A percentile compares a stretch with the other conserved stretches of the same genome.
Evolutionary conservation across 2,888 invertebrate genomes (phyloP).

Genomic region (Schizotus pectinicornis): DNA sequence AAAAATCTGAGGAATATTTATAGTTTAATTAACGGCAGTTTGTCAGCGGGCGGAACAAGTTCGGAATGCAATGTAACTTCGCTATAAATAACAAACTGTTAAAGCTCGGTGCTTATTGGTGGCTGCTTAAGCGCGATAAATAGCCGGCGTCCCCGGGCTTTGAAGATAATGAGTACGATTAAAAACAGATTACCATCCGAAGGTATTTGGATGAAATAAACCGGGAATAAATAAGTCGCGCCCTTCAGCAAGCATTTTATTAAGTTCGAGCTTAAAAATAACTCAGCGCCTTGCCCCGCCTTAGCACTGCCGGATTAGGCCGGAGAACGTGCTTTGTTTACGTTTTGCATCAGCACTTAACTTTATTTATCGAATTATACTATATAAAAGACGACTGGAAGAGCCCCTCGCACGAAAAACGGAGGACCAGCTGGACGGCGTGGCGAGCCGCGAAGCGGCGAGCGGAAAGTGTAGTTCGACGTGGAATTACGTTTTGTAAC

Average conservation of each 20-base stretch:
- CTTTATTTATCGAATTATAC: too few relatives aligned
- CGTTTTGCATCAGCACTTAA: too few relatives aligned
- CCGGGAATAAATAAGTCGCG: not conserved
- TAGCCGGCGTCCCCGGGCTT: slow-evolving; percentile 26
- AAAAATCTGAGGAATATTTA: slow-evolving; percentile 35
- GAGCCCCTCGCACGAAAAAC: too few relatives aligned
- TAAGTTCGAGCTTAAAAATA: too few relatives aligned
- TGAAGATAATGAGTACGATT: slow-evolving; percentile 37
- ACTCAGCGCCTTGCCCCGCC: too few relatives aligned
- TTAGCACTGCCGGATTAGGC: too few relatives aligned
- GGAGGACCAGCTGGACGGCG: too few relatives aligned
- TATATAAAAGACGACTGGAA: too few relatives aligned
- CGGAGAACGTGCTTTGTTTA: too few relatives aligned
- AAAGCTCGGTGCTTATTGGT: slow-evolving; percentile 33
- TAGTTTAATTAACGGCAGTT: slow-evolving; percentile 39
- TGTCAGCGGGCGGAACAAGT: slow-evolving; percentile 31
- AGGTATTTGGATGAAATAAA: slow-evolving; percentile 13
- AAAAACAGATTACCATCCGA: slow-evolving; percentile 33
- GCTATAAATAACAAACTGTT: slow-evolving; percentile 36
- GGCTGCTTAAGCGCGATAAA: slow-evolving; percentile 37
- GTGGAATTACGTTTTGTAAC: too few relatives aligned
- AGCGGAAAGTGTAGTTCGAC: too few relatives aligned
- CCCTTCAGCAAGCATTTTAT: not conserved
- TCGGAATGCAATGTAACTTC: slow-evolving; percentile 36
- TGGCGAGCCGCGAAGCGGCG: too few relatives aligned